Evolutionary conservation across 2,797 vertebrate genomes (phyloP).

Genomic region (Columba guinea): DNA sequence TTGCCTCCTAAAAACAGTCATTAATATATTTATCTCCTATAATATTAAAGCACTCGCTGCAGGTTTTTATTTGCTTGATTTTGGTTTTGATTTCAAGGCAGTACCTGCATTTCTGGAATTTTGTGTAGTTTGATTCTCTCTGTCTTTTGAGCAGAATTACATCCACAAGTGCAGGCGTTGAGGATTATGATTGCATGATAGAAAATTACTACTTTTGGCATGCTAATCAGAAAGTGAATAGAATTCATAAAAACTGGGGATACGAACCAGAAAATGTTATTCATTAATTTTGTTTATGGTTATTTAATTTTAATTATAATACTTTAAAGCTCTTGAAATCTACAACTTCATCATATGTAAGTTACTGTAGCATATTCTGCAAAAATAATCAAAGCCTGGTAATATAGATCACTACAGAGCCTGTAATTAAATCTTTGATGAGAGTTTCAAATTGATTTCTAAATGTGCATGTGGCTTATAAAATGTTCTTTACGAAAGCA

Average conservation of each 20-base stretch:
- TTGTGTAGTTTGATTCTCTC: not conserved
- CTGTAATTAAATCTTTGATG: not conserved
- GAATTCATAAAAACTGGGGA: not conserved
- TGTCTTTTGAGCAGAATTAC: not conserved
- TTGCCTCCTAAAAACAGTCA: not conserved
- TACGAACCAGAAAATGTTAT: not conserved
- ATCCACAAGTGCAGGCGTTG: not conserved
- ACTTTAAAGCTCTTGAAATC: conserved; percentile 21
- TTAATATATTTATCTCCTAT: not conserved
- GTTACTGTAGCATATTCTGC: conserved; percentile 24
- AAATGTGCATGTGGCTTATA: not conserved
- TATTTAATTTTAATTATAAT: conserved; percentile 52
- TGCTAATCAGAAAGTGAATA: not conserved
- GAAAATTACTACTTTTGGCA: not conserved
- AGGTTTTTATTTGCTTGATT: not conserved
- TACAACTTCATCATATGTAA: not conserved
- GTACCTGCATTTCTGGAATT: not conserved
- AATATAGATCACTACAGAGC: not conserved
- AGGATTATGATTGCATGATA: not conserved
- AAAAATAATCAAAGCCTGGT: conserved; percentile 15
- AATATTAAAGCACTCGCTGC: not conserved
- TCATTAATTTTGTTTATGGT: conserved; percentile 33
- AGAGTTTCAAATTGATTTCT: conserved; percentile 21
- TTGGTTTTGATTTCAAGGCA: not conserved
- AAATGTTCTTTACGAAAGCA: not conserved